Base-by-base conservation (phyloP, 2,888 invertebrate species). In the Aporophyla nigra region DNA sequence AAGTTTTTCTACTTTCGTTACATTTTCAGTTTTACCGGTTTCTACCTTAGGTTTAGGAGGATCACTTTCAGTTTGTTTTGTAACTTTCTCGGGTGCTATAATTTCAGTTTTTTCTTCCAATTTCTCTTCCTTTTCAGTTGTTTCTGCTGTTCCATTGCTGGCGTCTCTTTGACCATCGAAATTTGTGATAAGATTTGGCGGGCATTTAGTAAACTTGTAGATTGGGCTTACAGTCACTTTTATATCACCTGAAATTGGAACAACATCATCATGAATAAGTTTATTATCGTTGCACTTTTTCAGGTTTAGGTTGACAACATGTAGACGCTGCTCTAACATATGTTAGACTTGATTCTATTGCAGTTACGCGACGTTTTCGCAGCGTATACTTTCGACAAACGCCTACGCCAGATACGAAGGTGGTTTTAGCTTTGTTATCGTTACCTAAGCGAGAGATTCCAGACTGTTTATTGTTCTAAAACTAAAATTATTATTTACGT, bases 201-300 rank as follows among this genome's bases (percentile, higher is more conserved):
- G 96, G 33, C 94, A 93, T 54, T 90, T 88, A 2, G 88, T 87
- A 76, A 94, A 95, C 78, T 90, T 92, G 85, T 95, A 95, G 75
- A 89, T 90, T 1, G 95, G 93, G 2, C 86, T 90, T 0, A 94
- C 89, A 1, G 80, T 90, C 4, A 94, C 90, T 69, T 87, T 91
- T n/a, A 93, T 90, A 2, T 88, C 86, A 82, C 95, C 96, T 96
- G 92, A 27, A 91, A 92, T 61, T 40, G 78, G 71, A 71, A 78
- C 6, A 62, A 71, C 7, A 76, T 46, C 10, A 58, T 65, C 0
- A 73, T 19, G 59, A 65, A 9, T 19, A 46, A 53, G 10, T 49
- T 49, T 53, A 27, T 40, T 51, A 61, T n/a, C 0, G 16, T 16
- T 12, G 10, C 43, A 65, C 27, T 43, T 16, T n/a, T 33, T 49